phyloP scores from a whole-genome alignment of 2,113 vertebrate genomes.

The Apistogramma diplotaenia region DNA sequence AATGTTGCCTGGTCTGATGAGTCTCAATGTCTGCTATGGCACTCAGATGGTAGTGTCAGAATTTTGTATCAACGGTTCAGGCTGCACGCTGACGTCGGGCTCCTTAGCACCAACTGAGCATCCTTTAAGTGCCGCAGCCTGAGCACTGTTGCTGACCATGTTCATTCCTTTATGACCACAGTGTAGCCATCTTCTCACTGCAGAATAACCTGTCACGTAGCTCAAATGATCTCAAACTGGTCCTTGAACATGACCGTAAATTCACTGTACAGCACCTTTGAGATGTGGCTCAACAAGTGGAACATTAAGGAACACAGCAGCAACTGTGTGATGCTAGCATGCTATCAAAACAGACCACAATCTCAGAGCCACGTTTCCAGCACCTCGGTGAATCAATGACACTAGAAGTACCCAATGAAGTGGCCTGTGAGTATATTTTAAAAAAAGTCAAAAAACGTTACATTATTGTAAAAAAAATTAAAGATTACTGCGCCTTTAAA shows the following conservation, averaged over 20 bases:
- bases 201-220: rapidly evolving
- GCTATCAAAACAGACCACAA: background rate
- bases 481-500: no score
- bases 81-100: no score
- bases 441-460: no score
- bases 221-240: background rate
- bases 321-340: background rate
- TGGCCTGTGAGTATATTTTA: no score
- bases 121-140: background rate
- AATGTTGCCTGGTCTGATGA: background rate
- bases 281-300: no score
- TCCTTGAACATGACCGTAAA: background rate
- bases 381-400: no score
- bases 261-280: background rate
- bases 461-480: no score
- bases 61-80: background rate
- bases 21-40: background rate
- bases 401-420: no score
- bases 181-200: background rate
- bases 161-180: background rate
- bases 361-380: no score
- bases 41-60: background rate
- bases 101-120: no score
- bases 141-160: background rate
- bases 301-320: no score